Evolutionary conservation across 2,797 vertebrate genomes (phyloP), one percentile per base, ranked within the genome.

Genomic region (Diplodus puntazzo): DNA sequence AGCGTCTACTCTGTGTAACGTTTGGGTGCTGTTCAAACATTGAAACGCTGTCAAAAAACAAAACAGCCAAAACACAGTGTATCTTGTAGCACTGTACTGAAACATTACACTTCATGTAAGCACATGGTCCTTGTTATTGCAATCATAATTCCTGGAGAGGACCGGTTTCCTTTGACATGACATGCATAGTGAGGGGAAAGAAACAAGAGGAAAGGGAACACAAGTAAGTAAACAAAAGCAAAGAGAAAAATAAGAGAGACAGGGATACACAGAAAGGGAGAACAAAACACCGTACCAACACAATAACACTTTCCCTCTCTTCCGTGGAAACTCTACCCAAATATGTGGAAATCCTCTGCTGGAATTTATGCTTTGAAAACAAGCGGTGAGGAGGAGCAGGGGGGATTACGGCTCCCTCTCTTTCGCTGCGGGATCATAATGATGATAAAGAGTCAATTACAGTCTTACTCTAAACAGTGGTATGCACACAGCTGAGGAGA

Each of bases 61-160:
- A 79, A 75, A 70, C 68, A 64, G 12, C 10, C 18, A 11, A 42
- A 43, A 69, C 79, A 34, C 87, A 72, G 20, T 69, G 72, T 81
- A 89, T 92, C 88, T 84, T 76, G 73, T 86, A 84, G 81, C 58
- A 75, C 62, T 77, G 79, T 78, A 64, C 86, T 92, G 89, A 89
- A 93, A 91, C 87, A 70, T 81, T 86, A 82, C 79, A 66, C 84
- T 82, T 84, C 61, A 65, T 87, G 77, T 84, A 83, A 87, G 81
- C 93, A 95, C 85, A 94, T 95, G 93, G 82, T 92, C 69, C 88
- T 94, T 91, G 90, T 95, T 95, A 93, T 88, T 91, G 52, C 82
- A 93, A 86, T 92, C 89, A 90, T 80, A 72, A 87, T 87, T 75
- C 85, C 79, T 90, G 68, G 79, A 84, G 71, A 81, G 80, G 78